Conservation (phyloP, 2,113 vertebrate genomes). For the Lasiurus borealis region DNA sequence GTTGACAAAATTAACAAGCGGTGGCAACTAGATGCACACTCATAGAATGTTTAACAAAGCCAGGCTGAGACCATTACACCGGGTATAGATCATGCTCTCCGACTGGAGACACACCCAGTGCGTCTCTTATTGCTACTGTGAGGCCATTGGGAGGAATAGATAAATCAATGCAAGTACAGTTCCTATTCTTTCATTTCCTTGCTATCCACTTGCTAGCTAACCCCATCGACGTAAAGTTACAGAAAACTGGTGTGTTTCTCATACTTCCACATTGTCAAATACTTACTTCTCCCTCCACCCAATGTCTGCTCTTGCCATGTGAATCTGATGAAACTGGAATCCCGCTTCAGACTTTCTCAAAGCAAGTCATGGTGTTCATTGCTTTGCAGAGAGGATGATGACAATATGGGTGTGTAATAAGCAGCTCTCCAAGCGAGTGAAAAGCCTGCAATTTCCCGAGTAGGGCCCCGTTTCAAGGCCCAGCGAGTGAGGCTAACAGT, state of each 20-base stretch:
- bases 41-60: background rate
- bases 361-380: background rate
- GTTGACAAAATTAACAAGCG: background rate
- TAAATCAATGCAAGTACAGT: background rate
- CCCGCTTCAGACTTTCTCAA: background rate
- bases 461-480: background rate
- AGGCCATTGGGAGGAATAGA: background rate
- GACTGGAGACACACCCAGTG: background rate
- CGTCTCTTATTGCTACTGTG: background rate
- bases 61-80: background rate
- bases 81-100: background rate
- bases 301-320: background rate
- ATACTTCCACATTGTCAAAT: conserved; percentile 14
- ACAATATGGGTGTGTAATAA: background rate
- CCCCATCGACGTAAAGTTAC: background rate
- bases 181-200: background rate
- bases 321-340: background rate
- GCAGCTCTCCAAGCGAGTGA: background rate
- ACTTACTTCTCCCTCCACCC: background rate
- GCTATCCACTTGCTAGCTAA: background rate
- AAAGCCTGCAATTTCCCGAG: background rate
- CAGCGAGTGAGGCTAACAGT: background rate
- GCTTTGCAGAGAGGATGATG: background rate
- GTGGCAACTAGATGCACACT: background rate
- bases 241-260: background rate